phyloP scores from a whole-genome alignment of 2,113 vertebrate genomes.

The Todiramphus saurophagus region DNA sequence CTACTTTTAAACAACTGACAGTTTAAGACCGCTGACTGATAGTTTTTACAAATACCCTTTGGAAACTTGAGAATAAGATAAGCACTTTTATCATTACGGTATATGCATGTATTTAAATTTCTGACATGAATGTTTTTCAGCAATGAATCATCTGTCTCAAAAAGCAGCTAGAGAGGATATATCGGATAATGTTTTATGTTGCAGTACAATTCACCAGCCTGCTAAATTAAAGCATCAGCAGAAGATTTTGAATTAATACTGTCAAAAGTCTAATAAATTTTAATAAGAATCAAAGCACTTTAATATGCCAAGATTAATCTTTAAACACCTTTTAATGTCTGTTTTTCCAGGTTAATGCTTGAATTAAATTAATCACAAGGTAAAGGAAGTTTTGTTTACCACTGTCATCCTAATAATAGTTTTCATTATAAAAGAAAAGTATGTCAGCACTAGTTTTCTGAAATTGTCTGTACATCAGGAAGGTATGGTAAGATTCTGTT shows the following conservation, averaged over 20 bases:
- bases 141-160: background rate
- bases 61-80: background rate
- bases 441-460: background rate
- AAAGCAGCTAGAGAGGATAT: background rate
- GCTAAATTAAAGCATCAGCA: background rate
- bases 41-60: background rate
- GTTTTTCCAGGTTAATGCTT: background rate
- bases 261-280: slow-evolving; percentile 31
- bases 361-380: background rate
- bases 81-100: background rate
- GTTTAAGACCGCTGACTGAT: background rate
- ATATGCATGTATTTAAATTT: background rate
- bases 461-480: background rate
- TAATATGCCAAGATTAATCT: slow-evolving; percentile 1
- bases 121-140: background rate
- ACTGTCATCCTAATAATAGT: background rate
- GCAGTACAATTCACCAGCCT: background rate
- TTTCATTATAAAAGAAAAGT: background rate
- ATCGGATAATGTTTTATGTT: background rate
- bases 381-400: slow-evolving; percentile 21
- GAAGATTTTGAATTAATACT: slow-evolving; percentile 41
- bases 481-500: background rate
- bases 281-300: slow-evolving; percentile 9
- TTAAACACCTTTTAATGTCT: background rate
- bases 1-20: background rate